Evolutionary conservation across 2,113 vertebrate genomes (phyloP), one percentile per base, ranked within the genome.

Genomic region (Diglossa brunneiventris): DNA sequence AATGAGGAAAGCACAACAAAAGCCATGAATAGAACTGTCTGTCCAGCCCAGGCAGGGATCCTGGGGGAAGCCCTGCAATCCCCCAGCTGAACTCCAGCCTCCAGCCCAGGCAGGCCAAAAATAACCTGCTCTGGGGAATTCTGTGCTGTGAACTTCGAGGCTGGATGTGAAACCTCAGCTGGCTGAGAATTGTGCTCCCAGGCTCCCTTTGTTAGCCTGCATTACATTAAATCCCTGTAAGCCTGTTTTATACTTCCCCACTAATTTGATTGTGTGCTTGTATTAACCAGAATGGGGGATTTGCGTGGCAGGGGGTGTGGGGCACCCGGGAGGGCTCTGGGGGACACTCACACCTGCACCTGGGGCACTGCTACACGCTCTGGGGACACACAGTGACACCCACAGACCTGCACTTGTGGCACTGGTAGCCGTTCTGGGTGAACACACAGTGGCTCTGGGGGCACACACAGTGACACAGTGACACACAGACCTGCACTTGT

Each of bases 321-420:
- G 33, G 63, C 73, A 87, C 14, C 63, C 37, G 0, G 37, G 2
- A 80, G 70, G 39, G 56, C 83, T 58, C 61, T 44, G 62, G 53
- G 52, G 62, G 20, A 9, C 8, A 15, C 88, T 30, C 69, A n/a
- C 72, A 99, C 99, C 99, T 99, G 99, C 52, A 21, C 27, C 10
- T 31, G 41, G 12, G 77, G 41, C 77, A 80, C 50, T 56, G 78
- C 17, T 10, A 6, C 21, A 37, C 2, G 7, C 13, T 10, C 23
- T 52, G 47, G 68, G 47, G 35, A 50, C 66, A 55, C 31, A 11
- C 21, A 10, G 59, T 7, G 59, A 61, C 16, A 61, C n/a, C 23
- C 58, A 61, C n/a, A 61, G 58, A 26, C 7, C 58, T 61, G 35
- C 58, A 61, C 7, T 2, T 61, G 8, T 5, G 68, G 11, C 68